Conservation (phyloP, 2,113 vertebrate species). For the Pantherophis guttatus region DNA sequence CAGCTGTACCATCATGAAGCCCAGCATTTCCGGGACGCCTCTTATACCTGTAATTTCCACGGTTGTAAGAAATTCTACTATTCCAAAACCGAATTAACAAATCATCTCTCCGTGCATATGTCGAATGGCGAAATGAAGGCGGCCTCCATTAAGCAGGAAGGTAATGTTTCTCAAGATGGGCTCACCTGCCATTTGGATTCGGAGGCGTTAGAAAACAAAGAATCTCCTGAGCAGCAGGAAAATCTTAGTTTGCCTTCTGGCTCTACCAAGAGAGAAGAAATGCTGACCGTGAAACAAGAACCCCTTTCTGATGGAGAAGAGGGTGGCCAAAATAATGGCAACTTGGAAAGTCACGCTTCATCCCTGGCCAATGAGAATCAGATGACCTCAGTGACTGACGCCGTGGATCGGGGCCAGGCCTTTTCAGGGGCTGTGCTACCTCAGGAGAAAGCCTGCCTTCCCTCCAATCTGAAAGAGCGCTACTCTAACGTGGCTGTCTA, state of each 20-base stretch:
- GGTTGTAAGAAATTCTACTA: slow-evolving; percentile 93
- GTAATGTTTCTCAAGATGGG: slow-evolving; percentile 51
- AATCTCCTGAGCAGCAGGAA: slow-evolving; percentile 53
- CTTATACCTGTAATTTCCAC: slow-evolving; percentile 82
- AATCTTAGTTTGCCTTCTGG: slow-evolving; percentile 54
- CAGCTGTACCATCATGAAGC: slow-evolving; percentile 97
- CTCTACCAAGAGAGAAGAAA: slow-evolving; percentile 58
- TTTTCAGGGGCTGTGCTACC: slow-evolving; percentile 61
- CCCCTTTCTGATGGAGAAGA: slow-evolving; percentile 59
- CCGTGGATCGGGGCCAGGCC: slow-evolving; percentile 53
- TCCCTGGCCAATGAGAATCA: slow-evolving; percentile 56
- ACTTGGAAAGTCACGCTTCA: slow-evolving; percentile 62
- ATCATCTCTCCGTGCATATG: slow-evolving; percentile 88
- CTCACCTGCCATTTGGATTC: slow-evolving; percentile 51
- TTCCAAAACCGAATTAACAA: slow-evolving; percentile 88
- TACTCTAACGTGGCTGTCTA: slow-evolving; percentile 78
- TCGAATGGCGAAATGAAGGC: slow-evolving; percentile 67
- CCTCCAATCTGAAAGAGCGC: slow-evolving; percentile 64
- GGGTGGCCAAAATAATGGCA: slow-evolving; percentile 60
- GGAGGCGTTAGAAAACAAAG: slow-evolving; percentile 57
- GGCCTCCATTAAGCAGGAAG: slow-evolving; percentile 58
- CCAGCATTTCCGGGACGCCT: slow-evolving; percentile 93
- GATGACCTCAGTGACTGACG: slow-evolving; percentile 45
- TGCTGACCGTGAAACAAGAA: slow-evolving; percentile 62
- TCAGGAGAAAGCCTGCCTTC: slow-evolving; percentile 68